phyloP scores from a whole-genome alignment of 2,888 invertebrate genomes.

The Cephus spinipes region DNA sequence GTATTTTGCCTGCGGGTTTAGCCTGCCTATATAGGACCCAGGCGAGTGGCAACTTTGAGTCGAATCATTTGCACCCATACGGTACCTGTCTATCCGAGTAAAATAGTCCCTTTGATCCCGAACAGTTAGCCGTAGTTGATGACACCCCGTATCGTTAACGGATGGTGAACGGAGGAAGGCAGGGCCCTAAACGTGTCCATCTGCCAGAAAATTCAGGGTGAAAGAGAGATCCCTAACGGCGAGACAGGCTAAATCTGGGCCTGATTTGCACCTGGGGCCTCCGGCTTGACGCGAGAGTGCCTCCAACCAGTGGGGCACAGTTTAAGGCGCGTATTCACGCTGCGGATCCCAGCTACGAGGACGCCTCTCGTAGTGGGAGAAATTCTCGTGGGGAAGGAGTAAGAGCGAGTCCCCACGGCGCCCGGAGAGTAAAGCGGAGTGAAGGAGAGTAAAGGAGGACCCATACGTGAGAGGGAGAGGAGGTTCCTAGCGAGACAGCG shows the following conservation, averaged over 20 bases:
- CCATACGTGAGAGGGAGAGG: conserved; percentile 31
- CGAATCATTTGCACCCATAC: neutral
- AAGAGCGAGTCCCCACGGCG: conserved; percentile 15
- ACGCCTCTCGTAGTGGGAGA: conserved; percentile 10
- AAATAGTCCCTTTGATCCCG: neutral
- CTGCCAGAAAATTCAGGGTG: neutral
- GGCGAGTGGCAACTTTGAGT: neutral
- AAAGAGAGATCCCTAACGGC: neutral
- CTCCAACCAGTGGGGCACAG: conserved; percentile 31
- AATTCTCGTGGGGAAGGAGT: conserved; percentile 19
- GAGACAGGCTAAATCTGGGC: neutral
- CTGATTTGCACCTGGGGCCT: conserved; percentile 49
- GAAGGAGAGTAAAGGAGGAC: conserved; percentile 17
- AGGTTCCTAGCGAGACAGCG: conserved; percentile 59
- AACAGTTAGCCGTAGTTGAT: neutral
- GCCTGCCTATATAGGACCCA: neutral
- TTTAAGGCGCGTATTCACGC: conserved; percentile 36
- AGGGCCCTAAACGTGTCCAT: neutral
- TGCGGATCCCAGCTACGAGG: conserved; percentile 19
- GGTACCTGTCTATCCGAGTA: neutral
- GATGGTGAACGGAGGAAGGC: neutral
- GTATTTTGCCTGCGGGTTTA: neutral
- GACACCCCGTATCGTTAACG: neutral
- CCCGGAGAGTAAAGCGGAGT: conserved; percentile 18
- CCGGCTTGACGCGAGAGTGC: conserved; percentile 14